Percentiles rank a stretch among this genome's conserved stretches.
phyloP scores from a whole-genome alignment of 2,113 vertebrate species.

The Chascanopsetta lugubris region DNA sequence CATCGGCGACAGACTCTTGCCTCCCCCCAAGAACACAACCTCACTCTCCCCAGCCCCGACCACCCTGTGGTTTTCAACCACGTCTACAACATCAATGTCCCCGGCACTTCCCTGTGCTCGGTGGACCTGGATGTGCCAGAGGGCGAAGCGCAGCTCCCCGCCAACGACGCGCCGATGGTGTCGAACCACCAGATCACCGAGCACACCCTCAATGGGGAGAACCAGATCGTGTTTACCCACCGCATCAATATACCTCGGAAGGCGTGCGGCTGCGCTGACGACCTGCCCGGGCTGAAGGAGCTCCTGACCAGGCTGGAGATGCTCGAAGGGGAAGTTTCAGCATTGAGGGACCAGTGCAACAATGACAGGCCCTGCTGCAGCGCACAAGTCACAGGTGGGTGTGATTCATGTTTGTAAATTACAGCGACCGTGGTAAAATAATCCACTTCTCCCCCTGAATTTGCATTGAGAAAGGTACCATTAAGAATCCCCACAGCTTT shows the following conservation, averaged over 20 bases:
- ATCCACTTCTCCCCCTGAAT: slow-evolving; percentile 2
- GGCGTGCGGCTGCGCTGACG: slow-evolving; percentile 88
- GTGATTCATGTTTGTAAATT: background rate
- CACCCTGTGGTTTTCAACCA: slow-evolving; percentile 95
- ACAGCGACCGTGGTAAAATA: slow-evolving; percentile 4
- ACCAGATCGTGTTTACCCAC: slow-evolving; percentile 96
- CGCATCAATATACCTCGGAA: slow-evolving; percentile 92
- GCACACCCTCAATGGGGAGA: slow-evolving; percentile 83
- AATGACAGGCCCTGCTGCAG: slow-evolving; percentile 83
- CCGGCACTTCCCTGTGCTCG: slow-evolving; percentile 85
- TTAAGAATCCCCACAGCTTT: background rate
- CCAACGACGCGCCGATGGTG: slow-evolving; percentile 53
- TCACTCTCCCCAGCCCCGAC: slow-evolving; percentile 81
- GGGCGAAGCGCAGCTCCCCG: slow-evolving; percentile 67
- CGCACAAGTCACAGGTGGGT: slow-evolving; percentile 77
- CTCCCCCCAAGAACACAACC: slow-evolving; percentile 72
- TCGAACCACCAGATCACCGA: slow-evolving; percentile 79
- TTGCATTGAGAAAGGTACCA: slow-evolving; percentile 2
- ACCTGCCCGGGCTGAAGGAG: slow-evolving; percentile 85
- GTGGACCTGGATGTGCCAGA: slow-evolving; percentile 86
- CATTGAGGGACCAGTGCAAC: slow-evolving; percentile 87
- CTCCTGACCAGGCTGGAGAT: slow-evolving; percentile 91
- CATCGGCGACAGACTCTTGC: slow-evolving; percentile 77
- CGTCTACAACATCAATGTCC: slow-evolving; percentile 93
- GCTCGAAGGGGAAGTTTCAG: slow-evolving; percentile 91